Percentiles rank a stretch among this genome's conserved stretches.
Conservation (phyloP, 2,113 vertebrate species). For the Calonectris borealis region DNA sequence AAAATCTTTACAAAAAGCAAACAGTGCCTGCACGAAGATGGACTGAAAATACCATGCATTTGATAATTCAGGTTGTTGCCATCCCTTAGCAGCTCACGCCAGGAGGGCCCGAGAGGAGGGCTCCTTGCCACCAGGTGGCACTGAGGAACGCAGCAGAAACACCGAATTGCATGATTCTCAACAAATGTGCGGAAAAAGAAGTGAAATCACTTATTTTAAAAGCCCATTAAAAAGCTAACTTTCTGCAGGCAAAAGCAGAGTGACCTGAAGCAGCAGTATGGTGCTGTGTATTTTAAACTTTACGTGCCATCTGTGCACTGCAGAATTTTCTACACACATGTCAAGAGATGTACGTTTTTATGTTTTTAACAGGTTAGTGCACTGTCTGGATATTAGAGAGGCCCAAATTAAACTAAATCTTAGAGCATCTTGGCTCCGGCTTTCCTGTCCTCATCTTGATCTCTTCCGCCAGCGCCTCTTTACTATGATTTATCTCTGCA, state of each 20-base stretch:
- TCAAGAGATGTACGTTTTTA: neutral
- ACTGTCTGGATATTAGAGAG: neutral
- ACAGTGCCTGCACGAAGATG: neutral
- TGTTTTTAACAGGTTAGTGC: neutral
- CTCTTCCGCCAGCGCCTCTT: neutral
- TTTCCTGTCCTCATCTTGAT: neutral
- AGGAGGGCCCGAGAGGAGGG: neutral
- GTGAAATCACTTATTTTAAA: neutral
- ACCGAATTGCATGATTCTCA: neutral
- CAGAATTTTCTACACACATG: neutral
- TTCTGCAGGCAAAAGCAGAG: neutral
- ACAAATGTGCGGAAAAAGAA: rapidly evolving
- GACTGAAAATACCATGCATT: rapidly evolving
- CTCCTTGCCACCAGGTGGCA: slow-evolving; percentile 41
- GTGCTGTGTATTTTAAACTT: neutral
- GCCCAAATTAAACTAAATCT: neutral
- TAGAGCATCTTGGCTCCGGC: neutral
- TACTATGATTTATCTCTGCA: neutral
- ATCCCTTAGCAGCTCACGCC: neutral
- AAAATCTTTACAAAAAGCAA: neutral
- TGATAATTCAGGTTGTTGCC: neutral
- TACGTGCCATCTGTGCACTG: rapidly evolving
- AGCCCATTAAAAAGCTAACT: neutral
- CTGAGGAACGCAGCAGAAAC: neutral
- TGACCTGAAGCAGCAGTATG: neutral